Base-by-base conservation (phyloP, 2,113 vertebrate species). In the Holacanthus passer region DNA sequence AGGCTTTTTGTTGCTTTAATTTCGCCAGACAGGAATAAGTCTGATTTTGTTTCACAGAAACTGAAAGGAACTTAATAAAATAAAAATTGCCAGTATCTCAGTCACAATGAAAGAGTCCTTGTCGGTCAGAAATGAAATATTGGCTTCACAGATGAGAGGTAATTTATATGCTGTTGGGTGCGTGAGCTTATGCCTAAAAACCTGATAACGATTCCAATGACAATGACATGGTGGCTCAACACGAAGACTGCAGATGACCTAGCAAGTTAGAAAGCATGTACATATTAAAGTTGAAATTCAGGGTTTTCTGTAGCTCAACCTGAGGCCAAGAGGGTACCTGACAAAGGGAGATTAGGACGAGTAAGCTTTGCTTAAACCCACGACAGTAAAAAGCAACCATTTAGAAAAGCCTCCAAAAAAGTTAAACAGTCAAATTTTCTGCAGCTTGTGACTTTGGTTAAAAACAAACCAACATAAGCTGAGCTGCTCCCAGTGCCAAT, bases 41-140 rank as follows among this genome's bases (percentile, higher is more conserved):
- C 48, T 64, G 55, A 79, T 50, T 64, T 73, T 77, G 12, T 77
- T 80, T 41, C 47, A 50, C 9, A 68, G 48, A 60, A 60, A 47
- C 47, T 31, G 31, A 73, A 73, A 24, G 27, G 13, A 58, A 70
- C 48, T 77, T 86, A 41, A 58, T 31, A 56, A 47, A 77, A 48
- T 20, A 16, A 58, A 69, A 83, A 79, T 52, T 17, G 19, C 50
- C 39, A 68, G 32, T 64, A 62, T 77, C 70, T 82, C 62, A 20
- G 24, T 35, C 32, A 7, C 52, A 47, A 31, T 55, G 22, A 71
- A 56, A 55, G 45, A 64, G 43, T 56, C 65, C 47, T 67, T 45
- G 59, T 66, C 32, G 9, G 45, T 67, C 9, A 56, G 20, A 63
- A 76, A 79, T 75, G 24, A 70, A 53, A 64, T 59, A 41, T 13